These are phyloP conservation scores for Melanostoma scalare DNA, from an alignment of 2,888 invertebrate species.

Conservation along the genomic window DNA sequence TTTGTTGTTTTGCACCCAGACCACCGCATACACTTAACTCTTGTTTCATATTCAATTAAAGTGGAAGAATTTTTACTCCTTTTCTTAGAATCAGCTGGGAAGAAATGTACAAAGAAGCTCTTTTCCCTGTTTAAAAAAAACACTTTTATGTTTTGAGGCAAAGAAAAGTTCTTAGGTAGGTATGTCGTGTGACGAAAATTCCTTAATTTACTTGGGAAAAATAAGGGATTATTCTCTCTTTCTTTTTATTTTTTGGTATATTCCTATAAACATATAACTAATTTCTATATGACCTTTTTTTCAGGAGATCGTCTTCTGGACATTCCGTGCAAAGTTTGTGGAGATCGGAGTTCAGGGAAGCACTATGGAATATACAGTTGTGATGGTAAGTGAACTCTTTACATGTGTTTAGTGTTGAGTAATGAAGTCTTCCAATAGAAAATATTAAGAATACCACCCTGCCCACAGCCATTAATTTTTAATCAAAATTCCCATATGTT, in stretches of 20 bases:
- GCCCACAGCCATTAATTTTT: too few species aligned
- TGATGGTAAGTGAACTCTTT: conserved; percentile 89
- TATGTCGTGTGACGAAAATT: conserved; percentile 42
- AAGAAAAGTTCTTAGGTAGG: conserved; percentile 59
- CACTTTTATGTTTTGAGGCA: conserved; percentile 37
- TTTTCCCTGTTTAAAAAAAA: conserved; percentile 35
- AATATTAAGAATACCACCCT: too few species aligned
- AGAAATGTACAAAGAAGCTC: conserved; percentile 31
- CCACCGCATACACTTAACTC: conserved; percentile 70
- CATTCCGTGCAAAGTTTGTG: conserved; percentile 99
- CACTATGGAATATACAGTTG: conserved; percentile 99
- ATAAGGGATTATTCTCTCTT: conserved; percentile 58
- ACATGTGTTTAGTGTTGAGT: neutral
- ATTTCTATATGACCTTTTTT: conserved; percentile 12
- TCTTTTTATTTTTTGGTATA: conserved; percentile 1
- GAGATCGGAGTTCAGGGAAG: conserved; percentile 99
- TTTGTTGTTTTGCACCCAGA: conserved; percentile 58
- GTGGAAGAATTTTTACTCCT: conserved; percentile 56
- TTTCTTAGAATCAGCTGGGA: neutral
- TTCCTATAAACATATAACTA: too few species aligned
- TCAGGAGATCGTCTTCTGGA: conserved; percentile 97
- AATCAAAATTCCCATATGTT: too few species aligned
- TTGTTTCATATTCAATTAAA: conserved; percentile 70
- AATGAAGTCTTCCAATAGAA: too few species aligned
- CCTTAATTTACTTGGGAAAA: conserved; percentile 38